A percentile compares a stretch with the other conserved stretches of the same genome.
These are phyloP conservation scores for Campylorhamphus procurvoides DNA, from an alignment of 2,113 vertebrate species.

Conservation along the genomic window DNA sequence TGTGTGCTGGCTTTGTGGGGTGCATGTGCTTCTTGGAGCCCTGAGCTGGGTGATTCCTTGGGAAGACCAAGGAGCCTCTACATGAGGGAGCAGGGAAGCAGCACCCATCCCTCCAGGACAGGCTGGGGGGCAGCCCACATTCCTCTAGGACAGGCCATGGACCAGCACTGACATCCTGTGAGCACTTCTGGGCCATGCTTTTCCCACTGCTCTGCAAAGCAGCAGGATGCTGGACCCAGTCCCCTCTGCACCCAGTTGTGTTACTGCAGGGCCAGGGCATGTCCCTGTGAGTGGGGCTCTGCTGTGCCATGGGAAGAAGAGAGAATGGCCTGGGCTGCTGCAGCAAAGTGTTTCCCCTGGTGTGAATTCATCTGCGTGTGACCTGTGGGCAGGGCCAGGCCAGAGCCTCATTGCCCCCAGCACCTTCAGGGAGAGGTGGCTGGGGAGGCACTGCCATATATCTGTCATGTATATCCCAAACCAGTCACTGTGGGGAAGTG, in stretches of 20 bases:
- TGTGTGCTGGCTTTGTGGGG: rapidly evolving
- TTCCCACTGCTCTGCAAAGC: neutral
- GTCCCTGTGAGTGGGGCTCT: neutral
- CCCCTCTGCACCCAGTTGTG: rapidly evolving
- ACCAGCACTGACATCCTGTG: rapidly evolving
- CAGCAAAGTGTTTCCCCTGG: rapidly evolving
- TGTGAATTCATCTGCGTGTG: neutral
- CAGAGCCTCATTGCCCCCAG: neutral
- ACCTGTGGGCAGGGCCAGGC: neutral
- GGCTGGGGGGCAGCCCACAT: neutral
- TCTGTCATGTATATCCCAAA: neutral
- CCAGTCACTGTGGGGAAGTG: neutral
- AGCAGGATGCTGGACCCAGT: neutral
- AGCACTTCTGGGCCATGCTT: neutral
- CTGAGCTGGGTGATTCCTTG: neutral
- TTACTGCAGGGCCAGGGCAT: neutral
- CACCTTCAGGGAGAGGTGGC: neutral
- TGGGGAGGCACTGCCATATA: neutral
- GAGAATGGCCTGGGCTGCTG: neutral
- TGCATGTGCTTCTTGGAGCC: rapidly evolving
- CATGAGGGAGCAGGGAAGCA: neutral
- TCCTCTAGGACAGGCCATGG: neutral
- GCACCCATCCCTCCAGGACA: neutral
- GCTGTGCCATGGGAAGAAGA: neutral
- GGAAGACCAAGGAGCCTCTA: neutral